Evolutionary conservation across 2,797 vertebrate genomes (phyloP).

Genomic region (Carapus acus): DNA sequence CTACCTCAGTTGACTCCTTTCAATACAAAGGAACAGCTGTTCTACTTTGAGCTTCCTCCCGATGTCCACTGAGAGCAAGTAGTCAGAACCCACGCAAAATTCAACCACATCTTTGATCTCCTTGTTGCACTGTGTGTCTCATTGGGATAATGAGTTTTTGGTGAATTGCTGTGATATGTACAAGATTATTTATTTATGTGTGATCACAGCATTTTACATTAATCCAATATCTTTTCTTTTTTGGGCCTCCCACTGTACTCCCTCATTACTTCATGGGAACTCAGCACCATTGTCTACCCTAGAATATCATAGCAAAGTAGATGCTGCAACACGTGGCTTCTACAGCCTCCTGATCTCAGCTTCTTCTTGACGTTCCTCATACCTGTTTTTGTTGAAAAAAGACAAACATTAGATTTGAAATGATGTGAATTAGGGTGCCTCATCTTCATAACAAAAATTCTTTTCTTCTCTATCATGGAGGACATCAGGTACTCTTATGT

Average conservation of each 20-base stretch:
- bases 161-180: no score
- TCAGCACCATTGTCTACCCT: constrained; percentile 62
- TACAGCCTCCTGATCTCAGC: constrained; percentile 17
- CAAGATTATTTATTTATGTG: no score
- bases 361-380: constrained; percentile 18
- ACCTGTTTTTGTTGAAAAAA: constrained; percentile 26
- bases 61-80: no score
- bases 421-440: not conserved
- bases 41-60: no score
- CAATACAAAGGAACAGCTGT: no score
- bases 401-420: constrained; percentile 11
- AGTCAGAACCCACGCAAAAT: no score
- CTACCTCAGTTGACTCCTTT: no score
- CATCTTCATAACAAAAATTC: constrained; percentile 19
- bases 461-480: constrained; percentile 38
- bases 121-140: no score
- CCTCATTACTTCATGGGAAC: constrained; percentile 58
- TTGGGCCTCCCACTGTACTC: constrained; percentile 38
- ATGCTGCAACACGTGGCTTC: constrained; percentile 47
- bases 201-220: no score
- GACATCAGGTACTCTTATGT: constrained; percentile 38
- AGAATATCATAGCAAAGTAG: constrained; percentile 45
- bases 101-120: no score
- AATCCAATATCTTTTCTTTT: not conserved
- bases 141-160: no score